phyloP scores from a whole-genome alignment of 1,140 invertebrate species.

The Ephestia elutella region DNA sequence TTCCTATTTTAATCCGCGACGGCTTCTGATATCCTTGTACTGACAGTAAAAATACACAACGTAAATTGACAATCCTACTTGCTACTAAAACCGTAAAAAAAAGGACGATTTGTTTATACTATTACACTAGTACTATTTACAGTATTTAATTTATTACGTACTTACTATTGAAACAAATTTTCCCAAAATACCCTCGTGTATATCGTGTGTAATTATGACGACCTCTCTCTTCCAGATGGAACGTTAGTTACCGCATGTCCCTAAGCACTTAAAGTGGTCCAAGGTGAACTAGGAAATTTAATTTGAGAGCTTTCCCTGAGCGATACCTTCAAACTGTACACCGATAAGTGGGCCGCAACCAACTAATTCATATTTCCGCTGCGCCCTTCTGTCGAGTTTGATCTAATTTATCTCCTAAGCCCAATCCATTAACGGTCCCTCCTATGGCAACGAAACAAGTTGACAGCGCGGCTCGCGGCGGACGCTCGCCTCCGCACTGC shows the following conservation, averaged over 20 bases:
- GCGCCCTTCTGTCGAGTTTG: constrained; percentile 51
- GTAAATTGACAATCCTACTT: too few relatives aligned
- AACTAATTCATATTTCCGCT: constrained; percentile 55
- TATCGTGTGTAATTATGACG: background rate
- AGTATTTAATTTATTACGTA: background rate
- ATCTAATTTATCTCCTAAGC: constrained; percentile 65
- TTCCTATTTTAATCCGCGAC: too few relatives aligned
- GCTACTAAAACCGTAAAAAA: too few relatives aligned
- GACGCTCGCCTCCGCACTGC: constrained; percentile 23
- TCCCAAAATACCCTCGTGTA: background rate
- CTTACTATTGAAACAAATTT: background rate
- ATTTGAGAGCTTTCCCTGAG: background rate
- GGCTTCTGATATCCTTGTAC: background rate
- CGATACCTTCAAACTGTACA: constrained; percentile 1
- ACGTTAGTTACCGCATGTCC: constrained; percentile 2
- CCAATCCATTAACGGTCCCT: constrained; percentile 60
- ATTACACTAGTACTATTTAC: too few relatives aligned
- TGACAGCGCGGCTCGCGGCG: constrained; percentile 38
- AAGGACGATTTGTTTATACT: too few relatives aligned
- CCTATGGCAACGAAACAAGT: constrained; percentile 51
- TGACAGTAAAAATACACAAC: background rate
- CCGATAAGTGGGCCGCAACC: constrained; percentile 24
- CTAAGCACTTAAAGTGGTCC: background rate
- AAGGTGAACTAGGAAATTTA: constrained; percentile 5
- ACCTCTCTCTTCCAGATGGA: background rate